These are phyloP conservation scores for Leptopilina syphax DNA, from an alignment of 2,888 invertebrate genomes.

Conservation along the genomic window DNA sequence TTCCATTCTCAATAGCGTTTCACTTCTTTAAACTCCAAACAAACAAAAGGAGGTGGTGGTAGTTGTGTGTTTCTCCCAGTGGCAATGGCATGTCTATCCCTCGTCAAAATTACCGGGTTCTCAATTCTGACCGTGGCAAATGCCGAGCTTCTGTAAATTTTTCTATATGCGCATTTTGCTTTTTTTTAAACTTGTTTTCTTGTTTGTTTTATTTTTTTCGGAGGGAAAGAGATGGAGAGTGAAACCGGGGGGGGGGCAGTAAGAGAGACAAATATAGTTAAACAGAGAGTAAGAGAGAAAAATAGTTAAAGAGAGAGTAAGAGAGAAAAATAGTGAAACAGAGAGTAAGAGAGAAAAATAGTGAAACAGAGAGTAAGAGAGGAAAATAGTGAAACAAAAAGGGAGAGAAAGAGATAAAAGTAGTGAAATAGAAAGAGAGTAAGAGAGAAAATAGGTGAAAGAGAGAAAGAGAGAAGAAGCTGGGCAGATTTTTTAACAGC, in stretches of 20 bases:
- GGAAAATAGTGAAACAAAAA: too few species aligned
- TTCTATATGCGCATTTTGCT: neutral
- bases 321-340: too few species aligned
- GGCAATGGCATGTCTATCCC: constrained; percentile 23
- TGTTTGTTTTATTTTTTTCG: neutral
- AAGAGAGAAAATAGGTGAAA: too few species aligned
- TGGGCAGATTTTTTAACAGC: constrained; percentile 14
- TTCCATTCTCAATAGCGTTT: constrained; percentile 37
- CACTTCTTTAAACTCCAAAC: constrained; percentile 34
- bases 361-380: too few species aligned
- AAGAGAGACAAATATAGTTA: too few species aligned
- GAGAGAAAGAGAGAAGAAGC: too few species aligned
- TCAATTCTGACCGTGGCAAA: constrained; percentile 15
- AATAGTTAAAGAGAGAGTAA: too few species aligned
- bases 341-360: too few species aligned
- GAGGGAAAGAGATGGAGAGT: neutral
- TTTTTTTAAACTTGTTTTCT: neutral
- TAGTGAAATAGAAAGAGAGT: too few species aligned
- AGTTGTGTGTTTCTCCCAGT: constrained; percentile 25
- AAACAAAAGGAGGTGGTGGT: constrained; percentile 7
- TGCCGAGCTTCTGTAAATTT: constrained; percentile 32
- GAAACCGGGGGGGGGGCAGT: too few species aligned
- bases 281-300: too few species aligned
- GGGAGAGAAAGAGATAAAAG: too few species aligned
- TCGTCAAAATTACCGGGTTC: constrained; percentile 25